Percentiles rank a stretch among this genome's conserved stretches.
Conservation (phyloP, 2,113 vertebrate genomes). For the Saccopteryx leptura region DNA sequence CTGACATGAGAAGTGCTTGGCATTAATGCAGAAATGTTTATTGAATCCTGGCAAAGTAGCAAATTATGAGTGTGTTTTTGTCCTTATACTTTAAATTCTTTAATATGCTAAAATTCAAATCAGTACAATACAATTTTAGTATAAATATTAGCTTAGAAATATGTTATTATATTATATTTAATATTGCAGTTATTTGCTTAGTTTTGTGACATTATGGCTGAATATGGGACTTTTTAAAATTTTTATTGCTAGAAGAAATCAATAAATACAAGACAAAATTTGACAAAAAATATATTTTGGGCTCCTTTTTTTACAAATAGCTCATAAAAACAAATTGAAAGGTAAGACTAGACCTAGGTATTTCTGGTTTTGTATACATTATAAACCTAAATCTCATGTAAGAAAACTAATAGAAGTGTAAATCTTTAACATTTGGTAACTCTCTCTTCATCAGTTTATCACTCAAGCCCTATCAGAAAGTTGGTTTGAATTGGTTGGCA, state of each 20-base stretch:
- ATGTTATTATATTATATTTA: conserved; percentile 17
- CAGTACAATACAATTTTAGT: background rate
- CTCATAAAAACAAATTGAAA: conserved; percentile 53
- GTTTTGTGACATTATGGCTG: conserved; percentile 5
- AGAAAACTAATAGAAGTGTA: conserved; percentile 42
- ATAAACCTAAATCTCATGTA: conserved; percentile 23
- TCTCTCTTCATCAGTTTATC: conserved; percentile 90
- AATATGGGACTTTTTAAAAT: conserved; percentile 34
- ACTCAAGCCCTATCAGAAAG: conserved; percentile 97
- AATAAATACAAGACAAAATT: conserved; percentile 31
- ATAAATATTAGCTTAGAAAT: conserved; percentile 41
- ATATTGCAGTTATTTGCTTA: background rate
- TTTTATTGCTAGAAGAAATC: conserved; percentile 19
- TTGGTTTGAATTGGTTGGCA: conserved; percentile 97
- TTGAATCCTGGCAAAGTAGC: background rate
- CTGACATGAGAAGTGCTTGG: background rate
- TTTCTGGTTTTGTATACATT: conserved; percentile 31
- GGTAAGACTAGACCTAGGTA: conserved; percentile 42
- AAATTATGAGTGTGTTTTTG: conserved; percentile 15
- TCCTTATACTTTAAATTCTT: background rate
- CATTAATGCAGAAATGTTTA: background rate
- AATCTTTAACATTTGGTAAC: conserved; percentile 50
- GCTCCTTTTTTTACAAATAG: conserved; percentile 56
- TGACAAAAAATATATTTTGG: background rate
- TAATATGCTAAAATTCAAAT: conserved; percentile 42